Evolutionary conservation across 1,140 invertebrate species (phyloP), one percentile per base, ranked within the genome.

Genomic region (Nymphalis io): DNA sequence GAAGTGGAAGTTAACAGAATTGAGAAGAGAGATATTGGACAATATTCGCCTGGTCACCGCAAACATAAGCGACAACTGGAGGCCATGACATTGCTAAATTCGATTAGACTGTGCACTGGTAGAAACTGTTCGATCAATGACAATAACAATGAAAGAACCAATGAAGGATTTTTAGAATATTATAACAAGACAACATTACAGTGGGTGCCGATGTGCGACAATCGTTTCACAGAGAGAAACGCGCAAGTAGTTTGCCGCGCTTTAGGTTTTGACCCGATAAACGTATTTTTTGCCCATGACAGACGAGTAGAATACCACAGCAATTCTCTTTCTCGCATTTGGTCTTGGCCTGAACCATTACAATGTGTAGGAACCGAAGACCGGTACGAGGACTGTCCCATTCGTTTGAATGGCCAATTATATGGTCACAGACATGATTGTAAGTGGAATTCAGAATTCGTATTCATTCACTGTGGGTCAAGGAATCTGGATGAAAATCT

Each of bases 151-250:
- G 90, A 90, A 16, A 78, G 89, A 48, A 92, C 89, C 1, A 94
- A 94, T 23, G 95, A 96, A 93, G 96, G 96, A 42, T 99, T 99
- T 82, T 88, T 99, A 39, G 97, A 99, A 92, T 96, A 98, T 78
- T 99, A 97, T 84, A 99, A 99, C 87, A 93, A 93, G 63, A 99
- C 98, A 4, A 98, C 98, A 0, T 90, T 97, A 11, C 98, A 99
- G 85, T 99, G 98, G 98, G 96, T 99, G 44, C 97, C 99, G 0
- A 95, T 99, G 83, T 99, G 99, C 90, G 99, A 99, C 93, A 93
- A 94, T 58, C 93, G 98, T 65, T 99, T 99, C 84, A 98, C 97
- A 0, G 97, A 98, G 84, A 93, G 97, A 80, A 99, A 99, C 88
- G 97, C 97, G 3, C 95, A 98, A 93, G 98, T 99, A 1, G 97